Evolutionary conservation across 2,113 vertebrate species (phyloP), one percentile per base, ranked within the genome.

Genomic region (Apistogramma diplotaenia): DNA sequence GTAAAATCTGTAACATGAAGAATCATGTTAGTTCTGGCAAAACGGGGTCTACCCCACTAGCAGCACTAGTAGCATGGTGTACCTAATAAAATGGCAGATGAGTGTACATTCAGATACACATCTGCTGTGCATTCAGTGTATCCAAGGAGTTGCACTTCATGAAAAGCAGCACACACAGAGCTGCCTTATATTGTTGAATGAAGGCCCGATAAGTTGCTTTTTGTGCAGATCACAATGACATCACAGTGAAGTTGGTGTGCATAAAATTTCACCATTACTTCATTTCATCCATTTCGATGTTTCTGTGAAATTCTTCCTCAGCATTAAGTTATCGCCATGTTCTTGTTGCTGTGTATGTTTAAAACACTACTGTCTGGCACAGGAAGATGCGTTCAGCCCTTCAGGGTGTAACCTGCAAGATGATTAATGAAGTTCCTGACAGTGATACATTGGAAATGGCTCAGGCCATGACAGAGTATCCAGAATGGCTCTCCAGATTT

Each of bases 371-470:
- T 78, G 29, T 5, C 16, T 19, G n/a, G 31, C 9, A 55, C 89
- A 95, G 94, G 82, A 92, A 23, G 59, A 82, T 93, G 70, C 82
- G 56, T 46, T 89, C 85, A 21, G 46, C 93, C 43, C 59, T 94
- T 25, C 92, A 91, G 79, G 95, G 95, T 3, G 9, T 95, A 33
- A 90, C 92, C 21, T 95, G 94, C 79, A 35, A 88, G 74, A 94
- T 91, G 89, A 89, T 94, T 1, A 57, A 89, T 12, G 54, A 58
- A 10, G 51, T 86, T 16, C 16, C 85, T 40, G 82, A 90, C 46
- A 88, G 8, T 5, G 82, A 87, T 1, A 21, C 55, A 1, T 19
- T 78, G 70, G 86, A 90, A n/a, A 81, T 93, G 85, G 56, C 49
- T n/a, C 56, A 89, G 65, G 60, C 65, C 51, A 46, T 95, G 12